Conservation (phyloP, 2,888 invertebrate genomes). For the Netelia inedita region DNA sequence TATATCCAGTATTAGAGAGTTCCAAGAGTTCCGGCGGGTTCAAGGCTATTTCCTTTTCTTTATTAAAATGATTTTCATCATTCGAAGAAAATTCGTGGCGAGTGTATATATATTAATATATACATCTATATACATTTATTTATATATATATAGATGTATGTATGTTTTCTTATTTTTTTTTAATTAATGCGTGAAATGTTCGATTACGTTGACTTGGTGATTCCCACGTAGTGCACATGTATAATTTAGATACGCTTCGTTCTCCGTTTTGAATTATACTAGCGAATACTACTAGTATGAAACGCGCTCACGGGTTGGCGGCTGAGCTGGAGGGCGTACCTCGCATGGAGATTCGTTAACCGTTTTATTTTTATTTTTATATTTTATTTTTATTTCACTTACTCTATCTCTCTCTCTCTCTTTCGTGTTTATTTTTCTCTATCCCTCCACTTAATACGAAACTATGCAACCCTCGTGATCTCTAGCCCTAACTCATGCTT, state of each 20-base stretch:
- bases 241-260: constrained; percentile 61
- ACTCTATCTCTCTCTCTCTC: constrained; percentile 30
- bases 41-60: constrained; percentile 60
- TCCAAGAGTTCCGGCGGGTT: constrained; percentile 65
- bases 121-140: too few species aligned
- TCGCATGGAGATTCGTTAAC: constrained; percentile 59
- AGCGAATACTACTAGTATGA: constrained; percentile 56
- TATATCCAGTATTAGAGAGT: constrained; percentile 67
- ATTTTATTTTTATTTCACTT: constrained; percentile 30
- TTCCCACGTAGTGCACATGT: constrained; percentile 59
- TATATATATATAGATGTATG: background rate
- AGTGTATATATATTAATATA: constrained; percentile 9
- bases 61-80: constrained; percentile 28
- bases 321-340: constrained; percentile 70
- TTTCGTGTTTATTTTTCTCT: constrained; percentile 28
- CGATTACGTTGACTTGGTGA: constrained; percentile 48
- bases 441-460: constrained; percentile 21
- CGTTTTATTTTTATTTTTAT: constrained; percentile 36
- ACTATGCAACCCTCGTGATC: constrained; percentile 38
- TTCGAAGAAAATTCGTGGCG: constrained; percentile 55
- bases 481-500: constrained; percentile 54
- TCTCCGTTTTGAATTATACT: constrained; percentile 50
- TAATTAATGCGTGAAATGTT: constrained; percentile 53
- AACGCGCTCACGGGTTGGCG: constrained; percentile 59
- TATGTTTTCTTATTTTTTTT: constrained; percentile 36